These are phyloP conservation scores for Pimpla rufipes DNA, from an alignment of 2,888 invertebrate species.

Conservation along the genomic window DNA sequence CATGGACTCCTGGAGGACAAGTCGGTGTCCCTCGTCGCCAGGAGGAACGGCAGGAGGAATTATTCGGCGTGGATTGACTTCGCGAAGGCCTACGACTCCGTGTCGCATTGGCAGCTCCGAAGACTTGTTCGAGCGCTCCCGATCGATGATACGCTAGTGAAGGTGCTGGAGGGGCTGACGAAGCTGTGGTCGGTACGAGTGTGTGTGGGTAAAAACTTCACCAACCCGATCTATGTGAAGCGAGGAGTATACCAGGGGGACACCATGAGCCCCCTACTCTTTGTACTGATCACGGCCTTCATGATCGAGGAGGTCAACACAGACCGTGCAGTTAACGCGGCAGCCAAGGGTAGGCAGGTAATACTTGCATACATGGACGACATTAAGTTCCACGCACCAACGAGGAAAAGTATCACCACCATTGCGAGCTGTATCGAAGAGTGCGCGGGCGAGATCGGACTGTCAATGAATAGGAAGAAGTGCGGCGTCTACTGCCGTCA, in stretches of 20 bases:
- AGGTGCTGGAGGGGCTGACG: neutral
- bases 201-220: neutral
- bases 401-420: neutral
- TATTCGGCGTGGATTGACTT: conserved; percentile 70
- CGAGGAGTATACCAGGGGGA: conserved; percentile 62
- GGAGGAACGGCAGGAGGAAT: conserved; percentile 48
- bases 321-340: too few species aligned
- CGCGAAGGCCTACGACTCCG: conserved; percentile 49
- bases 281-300: conserved; percentile 48
- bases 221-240: conserved; percentile 26
- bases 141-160: conserved; percentile 6
- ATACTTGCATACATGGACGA: too few species aligned
- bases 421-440: conserved; percentile 22
- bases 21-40: conserved; percentile 58
- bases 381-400: too few species aligned
- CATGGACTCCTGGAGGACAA: conserved; percentile 73
- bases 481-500: conserved; percentile 30
- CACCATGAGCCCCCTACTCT: conserved; percentile 62
- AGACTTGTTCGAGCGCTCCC: conserved; percentile 15
- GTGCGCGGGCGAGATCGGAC: conserved; percentile 35
- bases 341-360: too few species aligned
- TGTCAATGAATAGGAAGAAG: conserved; percentile 25
- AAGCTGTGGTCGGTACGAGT: neutral
- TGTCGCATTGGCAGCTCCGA: conserved; percentile 43
- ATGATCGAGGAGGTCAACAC: too few species aligned